Conservation (phyloP, 2,113 vertebrate species). For the Pungitius pungitius region DNA sequence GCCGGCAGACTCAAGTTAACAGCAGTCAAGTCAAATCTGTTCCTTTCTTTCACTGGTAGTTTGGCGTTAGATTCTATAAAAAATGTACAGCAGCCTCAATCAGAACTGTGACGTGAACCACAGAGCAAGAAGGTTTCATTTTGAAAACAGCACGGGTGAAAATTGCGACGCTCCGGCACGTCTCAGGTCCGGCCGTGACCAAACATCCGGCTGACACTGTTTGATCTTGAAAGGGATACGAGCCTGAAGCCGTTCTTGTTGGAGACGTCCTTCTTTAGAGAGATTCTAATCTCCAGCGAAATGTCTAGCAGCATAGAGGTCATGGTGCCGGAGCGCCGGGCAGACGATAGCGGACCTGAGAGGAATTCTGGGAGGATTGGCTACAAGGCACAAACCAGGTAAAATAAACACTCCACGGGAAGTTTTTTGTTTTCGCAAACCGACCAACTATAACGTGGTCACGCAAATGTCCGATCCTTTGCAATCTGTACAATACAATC, state of each 20-base stretch:
- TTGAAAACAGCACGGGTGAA: conserved; percentile 46
- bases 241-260: conserved; percentile 67
- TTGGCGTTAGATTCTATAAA: conserved; percentile 39
- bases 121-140: conserved; percentile 34
- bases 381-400: conserved; percentile 41
- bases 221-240: conserved; percentile 78
- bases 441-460: conserved; percentile 14
- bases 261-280: conserved; percentile 77
- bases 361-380: conserved; percentile 65
- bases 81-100: conserved; percentile 32
- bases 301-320: conserved; percentile 79
- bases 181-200: conserved; percentile 55
- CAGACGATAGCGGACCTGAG: conserved; percentile 71
- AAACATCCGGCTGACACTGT: conserved; percentile 69
- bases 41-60: conserved; percentile 29
- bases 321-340: conserved; percentile 57
- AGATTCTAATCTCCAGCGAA: conserved; percentile 78
- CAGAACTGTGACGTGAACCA: conserved; percentile 25
- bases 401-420: conserved; percentile 40
- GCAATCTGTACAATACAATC: conserved; percentile 17
- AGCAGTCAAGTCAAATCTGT: conserved; percentile 37
- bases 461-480: too few species aligned
- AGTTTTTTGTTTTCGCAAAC: conserved; percentile 35
- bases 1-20: conserved; percentile 16
- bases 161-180: conserved; percentile 62